A percentile compares a stretch with the other conserved stretches of the same genome.
Conservation (phyloP, 2,888 invertebrate genomes). For the Ametastegia equiseti region DNA sequence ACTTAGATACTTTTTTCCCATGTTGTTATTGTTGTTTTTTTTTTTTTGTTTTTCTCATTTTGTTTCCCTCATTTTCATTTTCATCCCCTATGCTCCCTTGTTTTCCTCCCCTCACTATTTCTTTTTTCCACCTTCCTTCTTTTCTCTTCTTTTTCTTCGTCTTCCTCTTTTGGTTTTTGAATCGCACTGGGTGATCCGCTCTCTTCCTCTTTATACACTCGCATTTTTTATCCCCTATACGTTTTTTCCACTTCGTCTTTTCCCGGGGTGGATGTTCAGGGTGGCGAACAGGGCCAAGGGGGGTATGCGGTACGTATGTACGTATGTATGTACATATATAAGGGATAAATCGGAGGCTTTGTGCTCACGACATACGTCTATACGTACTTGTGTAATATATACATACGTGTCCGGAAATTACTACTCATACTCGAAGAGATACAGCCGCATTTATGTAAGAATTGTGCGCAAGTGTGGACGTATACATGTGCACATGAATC, state of each 20-base stretch:
- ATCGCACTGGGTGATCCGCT: slow-evolving; percentile 48
- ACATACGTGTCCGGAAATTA: slow-evolving; percentile 6
- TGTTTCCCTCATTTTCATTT: too few relatives aligned
- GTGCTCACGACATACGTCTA: background rate
- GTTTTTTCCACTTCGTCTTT: background rate
- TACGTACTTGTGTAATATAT: too few relatives aligned
- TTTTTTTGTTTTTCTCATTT: too few relatives aligned
- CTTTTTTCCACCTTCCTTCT: slow-evolving; percentile 49
- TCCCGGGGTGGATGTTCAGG: background rate
- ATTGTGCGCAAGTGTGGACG: background rate
- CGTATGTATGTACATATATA: too few relatives aligned
- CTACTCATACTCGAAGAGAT: background rate
- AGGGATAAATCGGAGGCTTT: slow-evolving; percentile 15
- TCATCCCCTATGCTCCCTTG: too few relatives aligned
- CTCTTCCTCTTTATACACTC: slow-evolving; percentile 48
- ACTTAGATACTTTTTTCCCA: too few relatives aligned
- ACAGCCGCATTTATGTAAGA: background rate
- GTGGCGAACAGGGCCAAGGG: too few relatives aligned
- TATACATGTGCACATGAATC: background rate
- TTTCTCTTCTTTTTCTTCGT: slow-evolving; percentile 25
- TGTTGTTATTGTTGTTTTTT: too few relatives aligned
- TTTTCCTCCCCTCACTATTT: too few relatives aligned
- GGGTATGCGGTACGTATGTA: too few relatives aligned
- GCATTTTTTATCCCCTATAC: background rate
- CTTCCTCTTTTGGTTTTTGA: slow-evolving; percentile 49